Evolutionary conservation across 2,797 vertebrate genomes (phyloP).

Genomic region (Lagorchestes hirsutus): DNA sequence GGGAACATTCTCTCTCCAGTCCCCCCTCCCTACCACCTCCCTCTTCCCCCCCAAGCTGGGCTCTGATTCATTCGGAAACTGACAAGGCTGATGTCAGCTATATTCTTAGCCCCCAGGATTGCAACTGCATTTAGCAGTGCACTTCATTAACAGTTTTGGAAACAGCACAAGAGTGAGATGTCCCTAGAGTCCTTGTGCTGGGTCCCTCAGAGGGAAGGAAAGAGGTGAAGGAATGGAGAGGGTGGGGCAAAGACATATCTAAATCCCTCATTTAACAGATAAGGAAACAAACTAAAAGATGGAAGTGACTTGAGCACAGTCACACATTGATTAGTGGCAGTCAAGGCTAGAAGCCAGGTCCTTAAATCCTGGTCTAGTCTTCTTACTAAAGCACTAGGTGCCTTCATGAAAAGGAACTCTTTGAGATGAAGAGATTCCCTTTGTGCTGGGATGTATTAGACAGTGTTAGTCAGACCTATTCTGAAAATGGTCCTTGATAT

Average conservation of each 20-base stretch:
- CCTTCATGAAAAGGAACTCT: neutral
- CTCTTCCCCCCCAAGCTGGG: conserved; percentile 74
- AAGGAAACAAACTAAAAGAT: neutral
- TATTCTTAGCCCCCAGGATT: conserved; percentile 88
- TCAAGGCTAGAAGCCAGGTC: neutral
- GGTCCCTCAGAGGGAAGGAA: neutral
- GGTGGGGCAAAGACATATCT: neutral
- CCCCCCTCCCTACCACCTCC: conserved; percentile 59
- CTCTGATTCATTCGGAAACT: conserved; percentile 88
- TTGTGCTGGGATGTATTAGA: neutral
- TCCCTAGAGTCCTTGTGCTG: conserved; percentile 54
- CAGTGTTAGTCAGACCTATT: neutral
- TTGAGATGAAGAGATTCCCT: neutral
- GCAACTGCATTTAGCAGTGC: conserved; percentile 86
- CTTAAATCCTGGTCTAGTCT: neutral
- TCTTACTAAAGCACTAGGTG: neutral
- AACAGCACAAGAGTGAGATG: conserved; percentile 66
- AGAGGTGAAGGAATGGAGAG: conserved; percentile 46
- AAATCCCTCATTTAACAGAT: neutral
- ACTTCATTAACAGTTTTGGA: conserved; percentile 86
- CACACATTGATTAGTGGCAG: neutral
- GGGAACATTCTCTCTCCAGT: conserved; percentile 84
- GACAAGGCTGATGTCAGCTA: conserved; percentile 85
- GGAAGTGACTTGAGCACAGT: neutral
- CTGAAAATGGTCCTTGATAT: neutral